phyloP scores from a whole-genome alignment of 1,140 invertebrate genomes.

The Drosophila nigrodunni region DNA sequence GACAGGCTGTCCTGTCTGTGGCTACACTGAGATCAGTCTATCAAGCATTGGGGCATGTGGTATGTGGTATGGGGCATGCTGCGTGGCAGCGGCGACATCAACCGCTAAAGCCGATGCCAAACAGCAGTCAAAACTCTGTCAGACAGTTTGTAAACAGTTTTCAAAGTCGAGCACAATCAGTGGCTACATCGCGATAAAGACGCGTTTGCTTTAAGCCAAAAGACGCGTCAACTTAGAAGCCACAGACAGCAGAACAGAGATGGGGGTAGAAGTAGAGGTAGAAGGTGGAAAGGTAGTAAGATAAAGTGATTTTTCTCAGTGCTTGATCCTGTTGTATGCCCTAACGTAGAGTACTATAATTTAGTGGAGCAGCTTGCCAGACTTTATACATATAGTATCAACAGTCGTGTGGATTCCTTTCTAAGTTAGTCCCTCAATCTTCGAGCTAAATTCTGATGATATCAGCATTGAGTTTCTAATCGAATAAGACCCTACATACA shows the following conservation, averaged over 20 bases:
- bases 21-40: slow-evolving; percentile 68
- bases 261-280: background rate
- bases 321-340: background rate
- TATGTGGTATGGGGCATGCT: slow-evolving; percentile 36
- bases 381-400: no score
- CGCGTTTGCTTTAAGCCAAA: slow-evolving; percentile 62
- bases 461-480: no score
- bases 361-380: no score
- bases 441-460: no score
- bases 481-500: no score
- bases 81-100: slow-evolving; percentile 25
- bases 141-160: slow-evolving; percentile 83
- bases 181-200: slow-evolving; percentile 70
- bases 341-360: no score
- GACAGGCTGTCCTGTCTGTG: slow-evolving; percentile 22
- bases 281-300: no score
- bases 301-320: no score
- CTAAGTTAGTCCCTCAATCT: no score
- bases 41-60: slow-evolving; percentile 47
- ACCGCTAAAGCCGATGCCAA: slow-evolving; percentile 51
- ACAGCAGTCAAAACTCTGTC: slow-evolving; percentile 80
- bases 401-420: no score
- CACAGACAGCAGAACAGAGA: background rate
- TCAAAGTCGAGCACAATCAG: slow-evolving; percentile 60
- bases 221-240: slow-evolving; percentile 68